phyloP scores from a whole-genome alignment of 92 coral and sea anemone species.

The Anthopleura xanthogrammica region DNA sequence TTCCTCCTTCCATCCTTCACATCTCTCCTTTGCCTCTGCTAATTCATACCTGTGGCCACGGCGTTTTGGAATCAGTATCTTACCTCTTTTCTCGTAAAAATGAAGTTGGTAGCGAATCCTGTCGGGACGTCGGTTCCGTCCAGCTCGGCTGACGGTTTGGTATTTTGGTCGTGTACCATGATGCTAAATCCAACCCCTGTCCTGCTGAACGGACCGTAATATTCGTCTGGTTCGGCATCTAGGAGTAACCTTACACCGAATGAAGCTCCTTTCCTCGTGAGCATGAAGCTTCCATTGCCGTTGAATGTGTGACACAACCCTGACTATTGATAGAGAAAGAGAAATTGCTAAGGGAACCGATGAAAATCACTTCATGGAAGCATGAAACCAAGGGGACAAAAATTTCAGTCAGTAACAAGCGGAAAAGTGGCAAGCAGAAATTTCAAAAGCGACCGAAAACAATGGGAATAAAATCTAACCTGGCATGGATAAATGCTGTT shows the following conservation, averaged over 20 bases:
- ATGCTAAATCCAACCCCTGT: constrained; percentile 29
- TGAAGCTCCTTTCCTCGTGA: constrained; percentile 6
- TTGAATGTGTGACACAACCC: constrained; percentile 35
- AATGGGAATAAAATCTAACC: no score
- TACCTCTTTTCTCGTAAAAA: constrained; percentile 11
- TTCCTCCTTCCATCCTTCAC: no score
- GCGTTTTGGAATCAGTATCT: neutral
- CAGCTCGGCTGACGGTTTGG: neutral
- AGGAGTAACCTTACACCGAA: constrained; percentile 15
- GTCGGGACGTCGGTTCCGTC: constrained; percentile 18
- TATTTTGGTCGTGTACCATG: constrained; percentile 16
- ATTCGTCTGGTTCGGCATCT: constrained; percentile 41
- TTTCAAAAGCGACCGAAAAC: no score
- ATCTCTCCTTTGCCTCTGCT: neutral
- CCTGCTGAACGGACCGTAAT: constrained; percentile 23
- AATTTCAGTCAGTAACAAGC: no score
- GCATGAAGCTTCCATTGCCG: neutral
- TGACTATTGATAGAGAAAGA: constrained; percentile 1
- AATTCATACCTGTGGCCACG: neutral
- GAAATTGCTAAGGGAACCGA: neutral
- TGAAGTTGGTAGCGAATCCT: constrained; percentile 27
- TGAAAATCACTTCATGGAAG: neutral
- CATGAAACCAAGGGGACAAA: neutral
- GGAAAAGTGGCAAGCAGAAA: no score
- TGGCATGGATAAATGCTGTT: no score